Evolutionary conservation across 2,113 vertebrate species (phyloP), one percentile per base, ranked within the genome.

Genomic region (Vicugna pacos): DNA sequence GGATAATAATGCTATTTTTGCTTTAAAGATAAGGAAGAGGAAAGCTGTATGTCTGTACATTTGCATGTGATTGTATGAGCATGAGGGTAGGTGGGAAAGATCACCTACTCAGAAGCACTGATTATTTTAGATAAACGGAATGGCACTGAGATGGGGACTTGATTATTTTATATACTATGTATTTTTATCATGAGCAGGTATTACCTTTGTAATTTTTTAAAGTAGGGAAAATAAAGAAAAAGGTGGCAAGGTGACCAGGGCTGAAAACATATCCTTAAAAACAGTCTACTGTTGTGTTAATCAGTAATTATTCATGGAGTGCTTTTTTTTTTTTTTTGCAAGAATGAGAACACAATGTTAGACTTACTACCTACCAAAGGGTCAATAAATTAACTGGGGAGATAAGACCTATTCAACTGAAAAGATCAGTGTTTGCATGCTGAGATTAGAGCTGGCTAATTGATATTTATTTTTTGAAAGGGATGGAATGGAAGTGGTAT

Each of bases 191-290:
- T 42, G 1, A 79, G 2, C 22, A 72, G 3, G 8, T 69, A 81
- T 19, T 28, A 9, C 14, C 38, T 80, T 24, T 10, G 16, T 60
- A 46, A 89, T 48, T 70, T 65, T 60, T 88, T 54, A 30, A 94
- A 75, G 35, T n/a, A 64, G 80, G 12, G 83, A 84, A 94, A 86
- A 65, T 58, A 62, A 89, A 14, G n/a, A 42, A 87, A 93, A 83
- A 64, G 7, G 8, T 76, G 30, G 26, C 22, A 85, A 72, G n/a
- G 30, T 81, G 9, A 16, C 9, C 46, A 93, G 38, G 46, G 12
- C 32, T 93, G 42, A 76, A 81, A 85, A 81, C 5, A 75, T 56
- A 26, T 46, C 28, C 38, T 58, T 84, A 28, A 91, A 91, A 76
- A 42, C 20, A 87, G 30, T 95, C 64, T 48, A 15, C 26, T 76